Evolutionary conservation across 2,797 vertebrate genomes (phyloP), one percentile per base, ranked within the genome.

Genomic region (Moxostoma hubbsi): DNA sequence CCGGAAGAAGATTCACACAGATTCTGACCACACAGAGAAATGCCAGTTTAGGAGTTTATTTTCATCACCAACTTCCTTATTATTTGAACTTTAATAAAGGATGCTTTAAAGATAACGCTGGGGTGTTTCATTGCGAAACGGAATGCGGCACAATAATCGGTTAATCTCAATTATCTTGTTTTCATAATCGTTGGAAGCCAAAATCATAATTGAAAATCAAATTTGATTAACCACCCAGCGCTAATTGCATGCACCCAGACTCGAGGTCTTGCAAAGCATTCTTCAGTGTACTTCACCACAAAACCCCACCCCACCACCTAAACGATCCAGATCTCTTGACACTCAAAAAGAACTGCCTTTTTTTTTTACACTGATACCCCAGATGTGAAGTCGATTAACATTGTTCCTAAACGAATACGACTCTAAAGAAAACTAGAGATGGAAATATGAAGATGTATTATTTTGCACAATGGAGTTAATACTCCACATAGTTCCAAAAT

Each of bases 231-330:
- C 1, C 18, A 2, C 18, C 18, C 18, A 24, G 18, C 18, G 1
- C 18, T 24, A 24, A 93, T 84, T 77, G 84, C 85, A 90, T 89
- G 89, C 84, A 89, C 88, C 88, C 84, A 85, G 88, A 84, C 89
- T 88, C 43, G 85, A 90, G 89, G 90, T 91, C 89, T 92, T 91
- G 89, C 85, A 89, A 91, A 90, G 86, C 90, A 90, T 91, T 92
- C 86, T 87, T 84, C 70, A 73, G 77, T 89, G 82, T 87, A 88
- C 84, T 86, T 71, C 43, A 90, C 91, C 91, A 91, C 91, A 90
- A 85, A 92, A 88, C 89, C 86, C 87, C 90, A 90, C 89, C 92
- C 90, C 89, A 79, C 86, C 86, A 92, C 88, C 89, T 91, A 92
- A 93, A 92, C 87, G 73, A 92, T 90, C 84, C 92, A 92, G 92